Percentiles rank a stretch among this genome's conserved stretches.
These are phyloP conservation scores for Latrodectus geometricus DNA, from an alignment of 1,140 invertebrate genomes.

Conservation along the genomic window DNA sequence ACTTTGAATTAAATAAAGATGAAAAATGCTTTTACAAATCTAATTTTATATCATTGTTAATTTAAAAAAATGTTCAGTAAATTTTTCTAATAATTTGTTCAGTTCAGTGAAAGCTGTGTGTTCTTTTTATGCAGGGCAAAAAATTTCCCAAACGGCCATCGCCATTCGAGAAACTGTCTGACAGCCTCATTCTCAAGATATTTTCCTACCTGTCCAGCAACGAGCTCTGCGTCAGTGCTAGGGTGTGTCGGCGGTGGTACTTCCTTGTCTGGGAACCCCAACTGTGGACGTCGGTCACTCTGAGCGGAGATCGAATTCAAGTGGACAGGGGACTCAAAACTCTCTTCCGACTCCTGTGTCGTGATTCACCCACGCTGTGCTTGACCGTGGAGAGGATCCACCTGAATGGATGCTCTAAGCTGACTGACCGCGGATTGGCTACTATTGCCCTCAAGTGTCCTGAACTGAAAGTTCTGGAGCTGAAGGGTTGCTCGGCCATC, in stretches of 20 bases:
- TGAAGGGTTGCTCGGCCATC: constrained; percentile 78
- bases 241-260: constrained; percentile 84
- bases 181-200: constrained; percentile 74
- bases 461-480: constrained; percentile 78
- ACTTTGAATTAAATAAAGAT: too few species aligned
- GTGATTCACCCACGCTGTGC: constrained; percentile 71
- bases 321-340: constrained; percentile 79
- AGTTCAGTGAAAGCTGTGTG: too few species aligned
- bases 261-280: constrained; percentile 83
- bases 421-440: constrained; percentile 81
- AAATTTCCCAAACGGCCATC: constrained; percentile 61
- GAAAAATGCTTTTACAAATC: too few species aligned
- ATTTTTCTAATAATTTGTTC: too few species aligned
- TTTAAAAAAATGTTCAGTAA: too few species aligned
- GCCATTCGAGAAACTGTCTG: constrained; percentile 68
- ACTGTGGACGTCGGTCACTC: constrained; percentile 79
- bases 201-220: constrained; percentile 82
- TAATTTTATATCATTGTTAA: too few species aligned
- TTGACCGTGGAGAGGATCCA: constrained; percentile 76
- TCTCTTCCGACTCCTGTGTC: constrained; percentile 69
- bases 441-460: constrained; percentile 79
- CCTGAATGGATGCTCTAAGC: constrained; percentile 78
- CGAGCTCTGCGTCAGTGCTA: constrained; percentile 81
- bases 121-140: constrained; percentile 17
- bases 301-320: constrained; percentile 76